These are phyloP conservation scores for Sitta carolinensis DNA, from an alignment of 2,797 vertebrate genomes.

Conservation along the genomic window DNA sequence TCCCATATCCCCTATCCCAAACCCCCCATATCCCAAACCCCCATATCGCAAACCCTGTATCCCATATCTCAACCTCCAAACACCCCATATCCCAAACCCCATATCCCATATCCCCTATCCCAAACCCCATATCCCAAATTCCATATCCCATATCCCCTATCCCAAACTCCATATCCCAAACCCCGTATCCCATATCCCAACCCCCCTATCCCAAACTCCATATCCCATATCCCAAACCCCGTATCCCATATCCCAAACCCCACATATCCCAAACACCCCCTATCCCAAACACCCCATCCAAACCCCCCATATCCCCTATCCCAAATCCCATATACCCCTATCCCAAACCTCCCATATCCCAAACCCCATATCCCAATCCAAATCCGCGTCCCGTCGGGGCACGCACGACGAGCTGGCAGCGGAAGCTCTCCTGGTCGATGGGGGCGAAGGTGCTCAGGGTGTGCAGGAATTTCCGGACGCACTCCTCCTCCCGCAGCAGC, in stretches of 20 bases:
- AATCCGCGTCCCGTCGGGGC: too few relatives aligned
- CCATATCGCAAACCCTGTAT: too few relatives aligned
- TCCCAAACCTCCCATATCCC: too few relatives aligned
- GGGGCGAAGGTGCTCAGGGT: not conserved
- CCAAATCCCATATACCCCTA: too few relatives aligned
- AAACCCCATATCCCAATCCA: too few relatives aligned
- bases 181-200: too few relatives aligned
- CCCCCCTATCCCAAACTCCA: not conserved
- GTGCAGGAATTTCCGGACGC: not conserved
- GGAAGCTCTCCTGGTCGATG: not conserved
- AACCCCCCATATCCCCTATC: rapidly evolving
- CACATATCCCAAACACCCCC: too few relatives aligned
- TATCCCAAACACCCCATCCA: too few relatives aligned
- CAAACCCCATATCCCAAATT: rapidly evolving
- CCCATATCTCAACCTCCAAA: not conserved
- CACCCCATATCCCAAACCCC: not conserved
- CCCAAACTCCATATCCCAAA: not conserved
- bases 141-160: rapidly evolving
- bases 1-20: too few relatives aligned
- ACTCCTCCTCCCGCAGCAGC: not conserved
- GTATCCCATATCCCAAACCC: not conserved
- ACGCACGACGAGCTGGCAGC: not conserved
- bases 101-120: rapidly evolving
- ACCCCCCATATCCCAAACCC: too few relatives aligned
- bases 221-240: not conserved